Evolutionary conservation across 2,888 invertebrate genomes (phyloP), one percentile per base, ranked within the genome.

Genomic region (Polymixis flavicincta): DNA sequence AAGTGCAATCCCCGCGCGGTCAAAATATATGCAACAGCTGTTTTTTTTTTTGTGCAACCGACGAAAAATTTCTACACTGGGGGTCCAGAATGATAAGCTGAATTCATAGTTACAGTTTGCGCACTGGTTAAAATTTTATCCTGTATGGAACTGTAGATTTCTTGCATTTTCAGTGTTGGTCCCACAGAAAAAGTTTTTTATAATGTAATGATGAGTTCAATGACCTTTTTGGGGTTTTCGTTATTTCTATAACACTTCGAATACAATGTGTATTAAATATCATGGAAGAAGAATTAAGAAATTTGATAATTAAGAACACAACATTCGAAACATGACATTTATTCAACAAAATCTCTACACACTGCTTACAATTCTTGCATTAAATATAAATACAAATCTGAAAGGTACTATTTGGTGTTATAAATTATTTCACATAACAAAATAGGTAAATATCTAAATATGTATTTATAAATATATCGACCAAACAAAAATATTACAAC

Each of bases 271-370:
- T 45, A 13, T 45, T 13, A 45, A 45, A 45, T 45, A 45, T 45
- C 25, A 59, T 22, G 19, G 42, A 60, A 57, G 19, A 57, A 3
- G 9, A 57, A 37, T 57, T 13, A 37, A 22, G 17, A 42, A 42
- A 28, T 60, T 19, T 28, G n/a, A 19, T 32, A 19, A 78, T 60
- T 6, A 22, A 85, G 82, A 77, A 85, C 87, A 87, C 78, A 82
- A 66, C 71, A 81, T 92, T 94, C 89, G 90, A 94, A 96, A 96
- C 94, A 94, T 95, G 93, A 96, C 96, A 95, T 96, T 96, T 96
- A 95, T 95, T 95, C 93, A 96, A 96, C 96, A 95, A 95, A 96
- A 95, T 90, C 88, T 92, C 96, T 96, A 96, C 94, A 94, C 94
- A 95, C 91, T 89, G 92, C 91, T 93, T 93, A 95, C 92, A 94